Conservation (phyloP, 2,888 invertebrate species). For the Syritta pipiens region DNA sequence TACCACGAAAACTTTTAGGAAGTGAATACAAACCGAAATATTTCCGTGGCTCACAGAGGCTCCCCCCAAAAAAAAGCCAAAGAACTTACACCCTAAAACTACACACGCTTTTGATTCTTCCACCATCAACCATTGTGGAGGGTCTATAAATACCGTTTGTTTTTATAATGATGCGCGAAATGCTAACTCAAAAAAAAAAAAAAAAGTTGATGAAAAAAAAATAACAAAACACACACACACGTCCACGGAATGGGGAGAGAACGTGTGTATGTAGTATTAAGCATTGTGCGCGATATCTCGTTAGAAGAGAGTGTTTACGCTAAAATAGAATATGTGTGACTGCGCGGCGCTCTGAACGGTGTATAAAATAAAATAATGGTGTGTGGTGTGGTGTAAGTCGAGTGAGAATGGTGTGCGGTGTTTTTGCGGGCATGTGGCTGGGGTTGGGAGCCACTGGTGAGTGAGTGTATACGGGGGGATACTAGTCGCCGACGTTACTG, state of each 20-base stretch:
- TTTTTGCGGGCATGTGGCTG: conserved; percentile 44
- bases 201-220: conserved; percentile 20
- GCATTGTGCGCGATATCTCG: conserved; percentile 51
- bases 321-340: conserved; percentile 64
- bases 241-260: conserved; percentile 1
- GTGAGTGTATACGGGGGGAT: conserved; percentile 52
- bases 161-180: conserved; percentile 68
- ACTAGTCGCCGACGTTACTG: conserved; percentile 63
- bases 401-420: too few relatives aligned
- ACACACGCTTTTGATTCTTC: conserved; percentile 3
- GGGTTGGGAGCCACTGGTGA: conserved; percentile 34
- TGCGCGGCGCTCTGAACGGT: conserved; percentile 40
- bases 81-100: neutral
- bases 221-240: conserved; percentile 27
- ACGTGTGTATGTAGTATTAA: conserved; percentile 22
- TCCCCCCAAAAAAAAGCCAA: neutral
- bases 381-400: too few relatives aligned
- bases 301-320: conserved; percentile 64
- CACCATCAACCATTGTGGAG: conserved; percentile 31
- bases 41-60: neutral
- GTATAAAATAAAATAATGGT: conserved; percentile 7
- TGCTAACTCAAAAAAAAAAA: conserved; percentile 38
- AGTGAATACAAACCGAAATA: conserved; percentile 33
- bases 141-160: conserved; percentile 68
- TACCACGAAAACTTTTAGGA: conserved; percentile 54